Base-by-base conservation (phyloP, 35 echinoderm and acorn worm species). In the Ophiothrix spiculata region DNA sequence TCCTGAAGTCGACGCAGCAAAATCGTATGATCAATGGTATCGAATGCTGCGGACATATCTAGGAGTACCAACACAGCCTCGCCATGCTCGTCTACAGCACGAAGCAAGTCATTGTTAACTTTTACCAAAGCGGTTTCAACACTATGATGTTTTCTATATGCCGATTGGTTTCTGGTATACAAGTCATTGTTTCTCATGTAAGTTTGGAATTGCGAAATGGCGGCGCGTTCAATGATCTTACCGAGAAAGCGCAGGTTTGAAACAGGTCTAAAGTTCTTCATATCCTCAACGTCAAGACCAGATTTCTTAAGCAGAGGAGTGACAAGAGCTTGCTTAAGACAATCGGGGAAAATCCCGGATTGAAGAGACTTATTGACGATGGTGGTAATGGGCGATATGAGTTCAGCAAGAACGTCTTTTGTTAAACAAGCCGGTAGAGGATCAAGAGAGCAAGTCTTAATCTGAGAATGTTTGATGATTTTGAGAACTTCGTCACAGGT, bases 301-400 rank as follows among this genome's bases (percentile, higher is more conserved):
- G n/a, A n/a, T 39, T 79, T 93, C 75, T 92, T 92, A 21, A 92
- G 34, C 33, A 92, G 28, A 21, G 91, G 91, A 4, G 56, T 81
- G n/a, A 92, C 49, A 77, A 63, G 33, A n/a, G 10, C 78, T 78
- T 37, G 35, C 31, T 81, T 49, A n/a, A n/a, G n/a, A 6, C 78
- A 31, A 77, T 77, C 32, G 23, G 91, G 80, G 19, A 92, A 31
- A 60, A 76, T n/a, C 15, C 91, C 91, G 19, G 64, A 78, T 1
- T n/a, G n/a, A 25, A 92, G 73, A 29, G 85, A 88, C 11, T 37
- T 25, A n/a, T 92, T 92, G 32, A 92, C 80, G 35, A 92, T 88
- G 84, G 39, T 73, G 32, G 90, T 83, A 31, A 92, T 56, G 38
- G 16, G 16, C 25, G 84, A 80, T 15, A 84, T 25, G n/a, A 88